These are phyloP conservation scores for Notolepis coatsorum DNA, from an alignment of 2,797 vertebrate genomes.

Conservation along the genomic window DNA sequence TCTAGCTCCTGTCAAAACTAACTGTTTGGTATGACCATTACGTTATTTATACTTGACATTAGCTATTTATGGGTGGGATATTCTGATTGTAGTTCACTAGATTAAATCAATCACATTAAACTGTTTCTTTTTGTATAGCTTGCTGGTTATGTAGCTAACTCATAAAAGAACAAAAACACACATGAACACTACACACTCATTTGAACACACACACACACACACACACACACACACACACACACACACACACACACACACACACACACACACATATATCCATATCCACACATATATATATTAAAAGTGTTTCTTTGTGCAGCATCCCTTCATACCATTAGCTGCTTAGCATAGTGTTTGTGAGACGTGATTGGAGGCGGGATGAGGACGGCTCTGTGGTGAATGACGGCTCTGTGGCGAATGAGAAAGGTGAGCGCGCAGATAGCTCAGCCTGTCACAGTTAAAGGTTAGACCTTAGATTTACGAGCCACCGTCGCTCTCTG, in stretches of 20 bases:
- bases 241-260: constrained; percentile 14
- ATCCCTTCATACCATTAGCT: constrained; percentile 38
- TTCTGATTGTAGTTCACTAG: too few relatives aligned
- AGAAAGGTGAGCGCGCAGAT: constrained; percentile 60
- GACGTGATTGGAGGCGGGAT: constrained; percentile 47
- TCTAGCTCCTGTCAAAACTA: too few relatives aligned
- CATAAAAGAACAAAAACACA: too few relatives aligned
- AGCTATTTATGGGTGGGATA: too few relatives aligned
- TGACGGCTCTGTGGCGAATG: constrained; percentile 43
- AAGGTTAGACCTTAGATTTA: constrained; percentile 71
- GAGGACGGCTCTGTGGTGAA: too few relatives aligned
- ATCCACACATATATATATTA: constrained; percentile 3
- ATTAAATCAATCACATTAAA: too few relatives aligned
- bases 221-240: constrained; percentile 17
- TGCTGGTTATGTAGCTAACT: too few relatives aligned
- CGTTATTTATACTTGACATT: too few relatives aligned
- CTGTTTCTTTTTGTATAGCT: too few relatives aligned
- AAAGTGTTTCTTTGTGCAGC: constrained; percentile 16
- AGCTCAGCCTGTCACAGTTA: constrained; percentile 63
- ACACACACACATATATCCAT: background rate
- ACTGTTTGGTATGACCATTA: too few relatives aligned
- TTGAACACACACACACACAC: constrained; percentile 22
- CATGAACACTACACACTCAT: too few relatives aligned
- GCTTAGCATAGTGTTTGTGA: constrained; percentile 48
- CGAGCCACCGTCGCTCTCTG: constrained; percentile 33